These are phyloP conservation scores for Drosophila nr. perissopoda DNA, from an alignment of 2,888 invertebrate genomes.

Conservation along the genomic window DNA sequence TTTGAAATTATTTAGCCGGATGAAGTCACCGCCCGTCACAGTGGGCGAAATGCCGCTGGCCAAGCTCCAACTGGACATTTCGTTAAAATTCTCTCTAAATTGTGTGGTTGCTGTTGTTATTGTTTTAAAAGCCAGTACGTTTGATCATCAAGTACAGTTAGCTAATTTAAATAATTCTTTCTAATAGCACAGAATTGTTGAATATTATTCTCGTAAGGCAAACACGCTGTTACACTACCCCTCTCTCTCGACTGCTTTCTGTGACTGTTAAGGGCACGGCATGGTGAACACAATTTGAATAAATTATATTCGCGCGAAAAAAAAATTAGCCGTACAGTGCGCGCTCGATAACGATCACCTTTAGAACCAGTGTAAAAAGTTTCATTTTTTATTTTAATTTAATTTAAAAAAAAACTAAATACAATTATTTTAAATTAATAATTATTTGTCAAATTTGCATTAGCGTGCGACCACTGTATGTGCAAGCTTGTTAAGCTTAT, in stretches of 20 bases:
- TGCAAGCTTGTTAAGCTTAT: slow-evolving; percentile 35
- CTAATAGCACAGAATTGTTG: slow-evolving; percentile 21
- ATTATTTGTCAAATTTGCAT: not conserved
- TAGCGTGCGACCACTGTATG: slow-evolving; percentile 3
- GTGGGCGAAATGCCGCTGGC: slow-evolving; percentile 68
- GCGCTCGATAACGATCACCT: not conserved
- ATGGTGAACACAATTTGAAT: slow-evolving; percentile 38
- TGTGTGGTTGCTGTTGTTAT: slow-evolving; percentile 1
- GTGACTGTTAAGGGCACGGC: slow-evolving; percentile 25
- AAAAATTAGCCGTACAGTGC: not conserved
- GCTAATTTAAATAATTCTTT: slow-evolving; percentile 17
- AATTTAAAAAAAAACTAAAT: not conserved
- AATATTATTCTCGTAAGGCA: slow-evolving; percentile 21
- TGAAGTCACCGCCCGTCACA: slow-evolving; percentile 63
- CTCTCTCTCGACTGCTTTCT: not conserved
- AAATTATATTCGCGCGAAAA: slow-evolving; percentile 28
- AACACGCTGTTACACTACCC: not conserved
- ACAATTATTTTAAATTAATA: not conserved
- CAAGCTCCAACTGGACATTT: slow-evolving; percentile 74
- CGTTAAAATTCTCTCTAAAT: slow-evolving; percentile 11
- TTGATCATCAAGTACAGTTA: slow-evolving; percentile 35
- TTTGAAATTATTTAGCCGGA: slow-evolving; percentile 51
- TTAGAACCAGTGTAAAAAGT: not conserved
- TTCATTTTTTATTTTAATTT: not conserved
- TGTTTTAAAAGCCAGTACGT: slow-evolving; percentile 6